Conservation (phyloP, 2,113 vertebrate genomes). For the Nothocercus julius region DNA sequence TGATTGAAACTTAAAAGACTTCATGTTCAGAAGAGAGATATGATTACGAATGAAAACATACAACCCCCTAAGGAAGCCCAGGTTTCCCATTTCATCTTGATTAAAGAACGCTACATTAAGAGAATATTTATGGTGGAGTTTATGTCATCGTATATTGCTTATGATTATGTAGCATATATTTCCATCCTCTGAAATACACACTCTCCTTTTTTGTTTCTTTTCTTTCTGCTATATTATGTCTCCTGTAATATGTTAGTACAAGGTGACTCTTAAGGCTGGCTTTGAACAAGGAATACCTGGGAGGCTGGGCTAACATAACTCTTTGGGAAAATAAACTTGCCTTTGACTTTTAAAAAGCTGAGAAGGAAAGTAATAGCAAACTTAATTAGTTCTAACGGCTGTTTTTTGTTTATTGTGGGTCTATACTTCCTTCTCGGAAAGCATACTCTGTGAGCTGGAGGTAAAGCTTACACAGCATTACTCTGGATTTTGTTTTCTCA, state of each 20-base stretch:
- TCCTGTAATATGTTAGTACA: conserved; percentile 7
- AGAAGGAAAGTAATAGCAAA: background rate
- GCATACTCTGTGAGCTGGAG: background rate
- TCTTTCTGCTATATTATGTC: conserved; percentile 8
- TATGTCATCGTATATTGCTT: background rate
- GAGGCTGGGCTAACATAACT: background rate
- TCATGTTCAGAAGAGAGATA: conserved; percentile 19
- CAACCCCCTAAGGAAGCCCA: background rate
- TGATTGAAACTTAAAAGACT: conserved; percentile 21
- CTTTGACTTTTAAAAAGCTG: conserved; percentile 18
- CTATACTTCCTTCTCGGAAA: background rate
- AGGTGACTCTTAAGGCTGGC: background rate
- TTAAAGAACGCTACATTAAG: background rate
- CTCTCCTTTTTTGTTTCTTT: background rate
- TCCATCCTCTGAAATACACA: conserved; percentile 26
- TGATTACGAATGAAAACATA: conserved; percentile 46
- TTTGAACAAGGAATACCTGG: background rate
- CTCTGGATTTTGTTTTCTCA: conserved; percentile 3
- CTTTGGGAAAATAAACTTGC: background rate
- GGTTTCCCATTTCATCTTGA: background rate
- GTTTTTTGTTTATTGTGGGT: conserved; percentile 19
- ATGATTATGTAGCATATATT: conserved; percentile 1
- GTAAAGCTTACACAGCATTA: background rate
- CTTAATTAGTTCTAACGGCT: conserved; percentile 33
- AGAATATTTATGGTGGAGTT: background rate